phyloP scores from a whole-genome alignment of 2,113 vertebrate genomes.

The Dasyornis broadbenti region DNA sequence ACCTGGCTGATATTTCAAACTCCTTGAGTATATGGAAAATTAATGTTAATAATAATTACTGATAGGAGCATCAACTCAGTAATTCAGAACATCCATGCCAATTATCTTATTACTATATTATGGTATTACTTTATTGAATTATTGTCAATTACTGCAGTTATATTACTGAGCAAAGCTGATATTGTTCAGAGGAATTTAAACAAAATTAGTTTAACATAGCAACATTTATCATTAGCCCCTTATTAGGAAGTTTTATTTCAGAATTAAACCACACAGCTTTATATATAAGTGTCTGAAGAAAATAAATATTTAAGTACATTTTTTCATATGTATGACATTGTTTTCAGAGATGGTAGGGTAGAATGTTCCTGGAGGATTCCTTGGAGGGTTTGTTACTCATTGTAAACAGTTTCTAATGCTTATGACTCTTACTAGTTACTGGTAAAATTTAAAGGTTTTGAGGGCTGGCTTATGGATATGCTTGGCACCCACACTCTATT shows the following conservation, averaged over 20 bases:
- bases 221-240: background rate
- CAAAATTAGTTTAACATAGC: background rate
- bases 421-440: background rate
- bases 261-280: background rate
- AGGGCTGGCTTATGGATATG: background rate
- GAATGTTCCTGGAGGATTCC: background rate
- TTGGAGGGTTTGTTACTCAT: background rate
- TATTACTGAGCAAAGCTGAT: background rate
- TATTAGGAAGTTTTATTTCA: background rate
- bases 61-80: background rate
- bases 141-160: constrained; percentile 8
- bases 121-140: background rate
- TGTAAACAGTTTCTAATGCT: background rate
- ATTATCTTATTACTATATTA: background rate
- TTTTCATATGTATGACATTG: background rate
- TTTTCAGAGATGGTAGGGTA: background rate
- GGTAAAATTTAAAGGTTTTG: background rate
- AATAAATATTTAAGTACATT: background rate
- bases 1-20: background rate
- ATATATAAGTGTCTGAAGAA: background rate
- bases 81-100: background rate
- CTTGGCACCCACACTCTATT: background rate
- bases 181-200: background rate
- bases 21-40: background rate
- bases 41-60: background rate